phyloP scores from a whole-genome alignment of 2,113 vertebrate species.

The Gnathonemus longibarbis region DNA sequence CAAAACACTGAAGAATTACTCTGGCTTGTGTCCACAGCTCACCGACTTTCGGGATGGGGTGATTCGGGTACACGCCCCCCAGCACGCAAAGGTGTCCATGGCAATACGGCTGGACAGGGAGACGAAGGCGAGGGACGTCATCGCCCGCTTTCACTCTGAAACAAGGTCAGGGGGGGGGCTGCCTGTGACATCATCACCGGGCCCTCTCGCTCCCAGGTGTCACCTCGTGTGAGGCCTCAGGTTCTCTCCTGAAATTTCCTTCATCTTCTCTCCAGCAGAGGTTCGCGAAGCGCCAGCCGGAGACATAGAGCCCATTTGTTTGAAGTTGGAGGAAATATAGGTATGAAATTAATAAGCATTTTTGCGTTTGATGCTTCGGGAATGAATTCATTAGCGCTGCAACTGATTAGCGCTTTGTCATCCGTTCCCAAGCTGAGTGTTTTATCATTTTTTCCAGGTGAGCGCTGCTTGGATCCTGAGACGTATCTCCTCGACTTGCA shows the following conservation, averaged over 20 bases:
- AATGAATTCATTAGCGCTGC: neutral
- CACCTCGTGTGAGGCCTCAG: neutral
- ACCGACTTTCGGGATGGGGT: slow-evolving; percentile 82
- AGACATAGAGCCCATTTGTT: slow-evolving; percentile 70
- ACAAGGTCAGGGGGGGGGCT: slow-evolving; percentile 61
- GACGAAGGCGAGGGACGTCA: slow-evolving; percentile 79
- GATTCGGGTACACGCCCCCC: slow-evolving; percentile 84
- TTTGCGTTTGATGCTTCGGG: neutral
- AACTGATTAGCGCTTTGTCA: neutral
- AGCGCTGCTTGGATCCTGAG: slow-evolving; percentile 84
- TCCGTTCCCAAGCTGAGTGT: neutral
- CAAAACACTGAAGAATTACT: neutral
- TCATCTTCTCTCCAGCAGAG: slow-evolving; percentile 9
- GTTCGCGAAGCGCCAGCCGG: slow-evolving; percentile 35
- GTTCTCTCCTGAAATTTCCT: neutral
- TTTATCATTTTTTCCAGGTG: slow-evolving; percentile 57
- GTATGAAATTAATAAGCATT: slow-evolving; percentile 42
- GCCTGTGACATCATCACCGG: neutral
- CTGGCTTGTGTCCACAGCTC: slow-evolving; percentile 45
- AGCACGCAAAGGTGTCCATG: slow-evolving; percentile 89
- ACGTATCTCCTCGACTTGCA: slow-evolving; percentile 79
- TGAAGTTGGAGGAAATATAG: slow-evolving; percentile 85
- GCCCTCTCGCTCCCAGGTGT: neutral
- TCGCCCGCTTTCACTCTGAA: slow-evolving; percentile 74
- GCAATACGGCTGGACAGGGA: slow-evolving; percentile 82